phyloP scores from a whole-genome alignment of 2,797 vertebrate species.

The Syncerus caffer region DNA sequence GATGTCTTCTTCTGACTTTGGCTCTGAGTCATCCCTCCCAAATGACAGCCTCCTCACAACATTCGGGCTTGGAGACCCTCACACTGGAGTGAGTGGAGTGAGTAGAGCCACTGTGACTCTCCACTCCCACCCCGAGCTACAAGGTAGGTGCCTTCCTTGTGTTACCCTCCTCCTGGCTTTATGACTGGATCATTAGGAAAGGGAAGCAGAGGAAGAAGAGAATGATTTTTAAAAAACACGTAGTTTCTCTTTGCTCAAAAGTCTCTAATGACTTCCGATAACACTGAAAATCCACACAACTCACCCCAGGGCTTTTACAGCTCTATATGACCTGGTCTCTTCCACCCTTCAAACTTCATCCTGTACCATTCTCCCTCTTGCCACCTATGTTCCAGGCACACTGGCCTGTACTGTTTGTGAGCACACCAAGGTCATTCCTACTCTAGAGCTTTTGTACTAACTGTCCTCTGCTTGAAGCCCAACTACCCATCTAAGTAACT shows the following conservation, averaged over 20 bases:
- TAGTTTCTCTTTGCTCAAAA: not conserved
- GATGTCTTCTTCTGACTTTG: not conserved
- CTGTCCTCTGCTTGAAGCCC: not conserved
- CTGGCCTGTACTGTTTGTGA: not conserved
- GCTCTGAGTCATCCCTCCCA: not conserved
- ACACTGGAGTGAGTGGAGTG: not conserved
- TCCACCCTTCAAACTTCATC: not conserved
- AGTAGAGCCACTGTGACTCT: not conserved
- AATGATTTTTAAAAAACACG: not conserved
- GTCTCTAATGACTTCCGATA: not conserved
- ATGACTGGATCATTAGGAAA: not conserved
- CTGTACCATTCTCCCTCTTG: not conserved
- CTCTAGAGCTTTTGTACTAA: not conserved
- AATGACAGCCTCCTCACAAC: not conserved
- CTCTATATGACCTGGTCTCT: not conserved
- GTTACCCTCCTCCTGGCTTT: not conserved
- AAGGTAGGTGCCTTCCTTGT: not conserved
- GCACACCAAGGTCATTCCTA: not conserved
- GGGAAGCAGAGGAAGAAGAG: not conserved
- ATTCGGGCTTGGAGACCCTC: not conserved
- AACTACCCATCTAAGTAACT: not conserved
- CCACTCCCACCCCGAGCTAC: not conserved
- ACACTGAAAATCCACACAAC: conserved; percentile 14
- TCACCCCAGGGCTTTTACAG: not conserved
- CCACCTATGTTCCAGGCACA: not conserved